Evolutionary conservation across 2,797 vertebrate species (phyloP).

Genomic region (Echiichthys vipera): DNA sequence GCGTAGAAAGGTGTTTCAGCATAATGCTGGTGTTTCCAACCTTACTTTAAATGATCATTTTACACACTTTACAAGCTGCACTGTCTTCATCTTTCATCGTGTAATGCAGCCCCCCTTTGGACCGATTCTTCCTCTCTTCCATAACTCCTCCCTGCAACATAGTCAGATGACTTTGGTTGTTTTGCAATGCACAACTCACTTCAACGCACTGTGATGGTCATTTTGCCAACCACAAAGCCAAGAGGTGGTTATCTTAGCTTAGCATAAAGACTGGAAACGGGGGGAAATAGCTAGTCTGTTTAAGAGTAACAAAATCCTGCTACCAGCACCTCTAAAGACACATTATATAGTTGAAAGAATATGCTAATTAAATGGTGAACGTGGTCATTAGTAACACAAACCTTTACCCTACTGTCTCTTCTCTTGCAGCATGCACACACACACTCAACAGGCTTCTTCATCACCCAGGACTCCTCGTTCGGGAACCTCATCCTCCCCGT

Average conservation of each 20-base stretch:
- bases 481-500: slow-evolving; percentile 99
- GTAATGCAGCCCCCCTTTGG: no score
- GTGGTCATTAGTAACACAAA: not conserved
- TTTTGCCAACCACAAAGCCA: not conserved
- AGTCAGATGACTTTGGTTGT: no score
- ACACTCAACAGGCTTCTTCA: slow-evolving; percentile 98
- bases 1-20: no score
- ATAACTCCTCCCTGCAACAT: no score
- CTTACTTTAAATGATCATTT: no score
- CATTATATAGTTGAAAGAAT: not conserved
- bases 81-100: no score
- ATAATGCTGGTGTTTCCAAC: no score
- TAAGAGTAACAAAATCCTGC: not conserved
- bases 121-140: no score
- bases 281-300: not conserved
- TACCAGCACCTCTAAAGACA: not conserved
- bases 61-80: no score
- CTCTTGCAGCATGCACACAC: slow-evolving; percentile 93
- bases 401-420: slow-evolving; percentile 1
- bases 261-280: not conserved
- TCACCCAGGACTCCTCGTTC: slow-evolving; percentile 98
- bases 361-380: not conserved
- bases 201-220: not conserved
- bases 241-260: not conserved
- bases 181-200: no score